Evolutionary conservation across 2,888 invertebrate species (phyloP), one percentile per base, ranked within the genome.

Genomic region (Acrobasis consociella): DNA sequence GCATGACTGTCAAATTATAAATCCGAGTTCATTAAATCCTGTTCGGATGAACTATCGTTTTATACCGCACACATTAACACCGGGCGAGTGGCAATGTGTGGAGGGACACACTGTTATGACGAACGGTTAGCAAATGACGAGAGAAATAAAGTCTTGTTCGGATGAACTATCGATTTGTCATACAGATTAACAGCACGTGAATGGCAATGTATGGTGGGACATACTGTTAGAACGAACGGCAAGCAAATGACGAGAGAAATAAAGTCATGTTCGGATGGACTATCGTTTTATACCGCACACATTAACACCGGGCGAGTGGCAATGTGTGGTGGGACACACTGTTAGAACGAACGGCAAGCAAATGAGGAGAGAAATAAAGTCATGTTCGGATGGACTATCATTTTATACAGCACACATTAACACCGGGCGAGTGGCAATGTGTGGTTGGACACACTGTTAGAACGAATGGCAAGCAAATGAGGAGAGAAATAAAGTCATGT

Each of bases 1-100:
- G 70, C 74, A 82, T 83, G 81, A 85, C 82, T 81, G 78, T 83
- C 76, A 79, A 75, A 78, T 80, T 76, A 75, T 69, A 72, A 73
- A 78, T 74, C 77, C 77, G 63, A 69, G 78, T 78, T 81, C 81
- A 83, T 85, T 82, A 81, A 75, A 72, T 69, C 72, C 64, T 68
- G 71, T 58, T 50, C 63, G 73, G 72, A 75, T 73, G 73, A 76
- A 80, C 78, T 81, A 85, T 82, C 78, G 78, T 80, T 81, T 81
- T 76, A 72, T 77, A 81, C 76, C 76, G 76, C 77, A 75, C 72
- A 74, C 73, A 75, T 74, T 78, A 76, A 69, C 71, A 68, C 69
- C 67, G 69, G 71, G 66, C 68, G 70, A 68, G 71, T 72, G 64
- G 71, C 73, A 71, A 74, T 72, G 52, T 65, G 58, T 49, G 66